A percentile compares a stretch with the other conserved stretches of the same genome.
phyloP scores from a whole-genome alignment of 2,797 vertebrate species.

The Leptodactylus fallax region DNA sequence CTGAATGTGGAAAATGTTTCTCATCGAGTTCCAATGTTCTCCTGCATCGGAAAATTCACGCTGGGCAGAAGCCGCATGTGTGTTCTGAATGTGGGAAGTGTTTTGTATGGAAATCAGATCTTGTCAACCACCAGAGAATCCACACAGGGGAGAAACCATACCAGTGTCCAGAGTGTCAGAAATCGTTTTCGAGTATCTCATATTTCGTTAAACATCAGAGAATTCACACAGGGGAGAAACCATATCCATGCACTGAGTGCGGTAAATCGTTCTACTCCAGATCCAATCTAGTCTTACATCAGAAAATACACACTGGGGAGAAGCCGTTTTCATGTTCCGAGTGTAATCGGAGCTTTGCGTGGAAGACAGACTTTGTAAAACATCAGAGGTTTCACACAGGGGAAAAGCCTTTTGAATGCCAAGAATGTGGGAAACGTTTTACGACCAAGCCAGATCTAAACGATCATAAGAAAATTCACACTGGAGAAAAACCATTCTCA shows the following conservation, averaged over 20 bases:
- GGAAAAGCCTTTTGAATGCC: not conserved
- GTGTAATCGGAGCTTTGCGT: not conserved
- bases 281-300: constrained; percentile 15
- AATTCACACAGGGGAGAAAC: constrained; percentile 70
- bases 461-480: constrained; percentile 11
- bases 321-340: not conserved
- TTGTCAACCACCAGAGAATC: constrained; percentile 7
- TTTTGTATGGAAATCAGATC: not conserved
- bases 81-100: constrained; percentile 11
- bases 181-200: constrained; percentile 67
- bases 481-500: constrained; percentile 6
- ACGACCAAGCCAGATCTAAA: not conserved
- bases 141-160: constrained; percentile 48
- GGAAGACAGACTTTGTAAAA: constrained; percentile 15
- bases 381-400: constrained; percentile 4
- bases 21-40: constrained; percentile 63
- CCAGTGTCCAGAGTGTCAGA: constrained; percentile 66
- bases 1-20: constrained; percentile 50
- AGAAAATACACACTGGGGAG: not conserved
- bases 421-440: not conserved
- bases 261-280: constrained; percentile 54
- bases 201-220: constrained; percentile 68
- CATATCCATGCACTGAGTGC: constrained; percentile 67
- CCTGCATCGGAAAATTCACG: constrained; percentile 70
- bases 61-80: constrained; percentile 65